These are phyloP conservation scores for Huso huso DNA, from an alignment of 2,797 vertebrate species.

Conservation along the genomic window DNA sequence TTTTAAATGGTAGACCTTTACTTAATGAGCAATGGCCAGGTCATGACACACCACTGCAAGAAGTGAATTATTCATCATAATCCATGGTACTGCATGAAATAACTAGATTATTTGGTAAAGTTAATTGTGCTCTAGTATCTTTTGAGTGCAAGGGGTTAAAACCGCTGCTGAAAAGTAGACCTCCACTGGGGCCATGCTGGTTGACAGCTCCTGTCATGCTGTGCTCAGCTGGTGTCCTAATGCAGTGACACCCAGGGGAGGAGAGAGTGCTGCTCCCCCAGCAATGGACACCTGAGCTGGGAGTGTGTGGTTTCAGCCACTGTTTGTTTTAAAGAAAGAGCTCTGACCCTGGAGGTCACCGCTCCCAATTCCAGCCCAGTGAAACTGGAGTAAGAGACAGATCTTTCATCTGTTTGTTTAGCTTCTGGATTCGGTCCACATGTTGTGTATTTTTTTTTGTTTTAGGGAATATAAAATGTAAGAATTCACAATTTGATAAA, in stretches of 20 bases:
- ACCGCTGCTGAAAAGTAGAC: slow-evolving; percentile 1
- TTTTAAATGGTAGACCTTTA: too few relatives aligned
- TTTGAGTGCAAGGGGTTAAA: background rate
- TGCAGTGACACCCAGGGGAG: slow-evolving; percentile 37
- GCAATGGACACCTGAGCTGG: slow-evolving; percentile 15
- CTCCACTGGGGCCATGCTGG: slow-evolving; percentile 28
- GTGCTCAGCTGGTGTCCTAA: slow-evolving; percentile 8
- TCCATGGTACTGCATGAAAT: too few relatives aligned
- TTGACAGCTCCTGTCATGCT: slow-evolving; percentile 35
- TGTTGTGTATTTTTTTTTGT: slow-evolving; percentile 5
- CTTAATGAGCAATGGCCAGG: too few relatives aligned
- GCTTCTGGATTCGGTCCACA: slow-evolving; percentile 7
- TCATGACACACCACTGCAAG: too few relatives aligned
- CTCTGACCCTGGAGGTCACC: slow-evolving; percentile 33
- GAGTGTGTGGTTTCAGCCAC: slow-evolving; percentile 34
- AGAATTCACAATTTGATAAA: background rate
- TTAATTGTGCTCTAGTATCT: background rate
- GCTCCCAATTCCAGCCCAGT: slow-evolving; percentile 30
- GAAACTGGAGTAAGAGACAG: slow-evolving; percentile 25
- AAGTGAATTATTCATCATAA: too few relatives aligned
- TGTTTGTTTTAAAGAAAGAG: slow-evolving; percentile 42
- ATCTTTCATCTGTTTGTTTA: slow-evolving; percentile 19
- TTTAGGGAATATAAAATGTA: background rate
- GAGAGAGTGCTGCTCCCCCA: slow-evolving; percentile 23
- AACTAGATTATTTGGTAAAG: background rate